Base-by-base conservation (phyloP, 2,797 vertebrate genomes). In the Ptychadena robeensis region DNA sequence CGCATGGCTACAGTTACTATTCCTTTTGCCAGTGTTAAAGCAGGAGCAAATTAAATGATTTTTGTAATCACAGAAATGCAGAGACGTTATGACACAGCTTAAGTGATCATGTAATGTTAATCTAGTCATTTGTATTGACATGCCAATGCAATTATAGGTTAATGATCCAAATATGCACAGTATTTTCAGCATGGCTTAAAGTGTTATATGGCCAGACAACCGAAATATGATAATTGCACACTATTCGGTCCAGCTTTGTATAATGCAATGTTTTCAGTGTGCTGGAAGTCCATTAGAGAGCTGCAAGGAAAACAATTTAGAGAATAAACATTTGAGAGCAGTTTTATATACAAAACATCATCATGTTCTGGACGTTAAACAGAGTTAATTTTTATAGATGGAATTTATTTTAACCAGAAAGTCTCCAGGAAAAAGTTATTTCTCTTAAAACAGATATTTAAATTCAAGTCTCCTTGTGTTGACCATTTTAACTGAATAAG, bases 161-260 rank as follows among this genome's bases (percentile, higher is more conserved):
- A 77, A 77, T 77, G 74, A 66, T 67, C 74, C 74, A 77, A 77
- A 44, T 32, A 53, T 67, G 74, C 63, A 77, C 10, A 66, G 65
- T 44, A 12, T 14, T 48, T 67, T 32, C 22, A 69, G n/a, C 35
- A 32, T 18, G 3, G 38, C 61, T 77, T 32, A 7, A 22, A 48
- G 67, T 77, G 28, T 53, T 40, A 48, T 44, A 34, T n/a, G 14
- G 28, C 22, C 22, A 38, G 7, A n/a, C n/a, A 40, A 28, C 73
- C 2, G 14, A 15, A 65, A 2, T 40, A 28, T 10, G 31, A 15
- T 44, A 76, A 61, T 37, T 74, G 35, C 12, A 22, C n/a, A 59
- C 22, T 22, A 15, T 34, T 32, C 18, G 35, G 34, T 32, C 7
- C 32, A 35, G 15, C 3, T 67, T 35, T 4, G 22, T 67, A 9